Evolutionary conservation across 2,888 invertebrate species (phyloP).

Genomic region (Sphaeridia pumilis): DNA sequence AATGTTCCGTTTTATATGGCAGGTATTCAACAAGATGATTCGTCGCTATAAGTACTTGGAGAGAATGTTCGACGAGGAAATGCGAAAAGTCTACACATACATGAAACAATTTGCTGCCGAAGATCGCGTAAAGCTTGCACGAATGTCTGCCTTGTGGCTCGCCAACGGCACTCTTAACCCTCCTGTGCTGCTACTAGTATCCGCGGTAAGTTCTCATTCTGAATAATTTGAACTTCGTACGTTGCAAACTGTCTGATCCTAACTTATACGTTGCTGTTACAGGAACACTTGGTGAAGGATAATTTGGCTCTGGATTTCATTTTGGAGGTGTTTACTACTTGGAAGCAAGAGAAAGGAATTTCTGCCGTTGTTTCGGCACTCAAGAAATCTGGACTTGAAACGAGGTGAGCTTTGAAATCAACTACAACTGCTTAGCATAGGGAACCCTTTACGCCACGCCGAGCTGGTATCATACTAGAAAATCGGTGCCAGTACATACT

Average conservation of each 20-base stretch:
- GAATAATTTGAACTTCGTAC: too few species aligned
- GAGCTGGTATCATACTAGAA: background rate
- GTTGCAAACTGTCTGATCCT: too few species aligned
- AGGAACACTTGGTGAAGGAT: conserved; percentile 85
- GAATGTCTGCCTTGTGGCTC: conserved; percentile 89
- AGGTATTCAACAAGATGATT: conserved; percentile 93
- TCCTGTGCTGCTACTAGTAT: conserved; percentile 70
- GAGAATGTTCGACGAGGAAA: conserved; percentile 95
- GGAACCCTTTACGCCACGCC: conserved; percentile 1
- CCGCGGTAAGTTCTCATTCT: conserved; percentile 48
- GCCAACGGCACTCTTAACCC: conserved; percentile 84
- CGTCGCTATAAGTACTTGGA: conserved; percentile 96
- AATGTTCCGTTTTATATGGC: too few species aligned
- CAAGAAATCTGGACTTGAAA: conserved; percentile 69
- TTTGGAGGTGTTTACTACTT: conserved; percentile 78
- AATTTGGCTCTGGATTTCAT: conserved; percentile 89
- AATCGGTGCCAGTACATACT: background rate
- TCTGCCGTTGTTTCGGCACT: conserved; percentile 72
- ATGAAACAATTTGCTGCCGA: conserved; percentile 84
- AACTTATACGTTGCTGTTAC: too few species aligned
- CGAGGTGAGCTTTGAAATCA: conserved; percentile 39
- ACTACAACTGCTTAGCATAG: background rate
- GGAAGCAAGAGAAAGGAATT: conserved; percentile 82
- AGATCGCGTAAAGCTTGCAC: conserved; percentile 81
- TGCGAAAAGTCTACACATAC: conserved; percentile 91